phyloP scores from a whole-genome alignment of 1,140 invertebrate genomes.

The Pachyrhynchus sulphureomaculatus region DNA sequence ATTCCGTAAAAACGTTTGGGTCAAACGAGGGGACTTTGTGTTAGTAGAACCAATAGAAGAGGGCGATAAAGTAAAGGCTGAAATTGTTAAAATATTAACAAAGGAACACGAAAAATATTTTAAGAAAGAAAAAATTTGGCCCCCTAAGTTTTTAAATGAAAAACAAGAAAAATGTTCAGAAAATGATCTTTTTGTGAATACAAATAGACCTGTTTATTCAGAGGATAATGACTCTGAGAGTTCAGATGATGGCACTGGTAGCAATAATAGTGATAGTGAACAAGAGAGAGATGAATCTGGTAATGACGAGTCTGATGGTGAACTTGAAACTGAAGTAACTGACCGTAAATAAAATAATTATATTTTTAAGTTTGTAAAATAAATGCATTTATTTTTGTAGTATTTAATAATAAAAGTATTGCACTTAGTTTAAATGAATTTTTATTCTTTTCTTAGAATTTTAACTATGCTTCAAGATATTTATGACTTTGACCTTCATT shows the following conservation, averaged over 20 bases:
- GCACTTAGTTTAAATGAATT: no score
- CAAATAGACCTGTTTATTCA: conserved; percentile 26
- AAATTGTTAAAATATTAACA: conserved; percentile 81
- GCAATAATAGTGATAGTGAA: conserved; percentile 7
- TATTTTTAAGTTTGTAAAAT: not conserved
- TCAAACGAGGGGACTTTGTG: conserved; percentile 85
- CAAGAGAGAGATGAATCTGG: conserved; percentile 1
- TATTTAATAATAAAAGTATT: not conserved
- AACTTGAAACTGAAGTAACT: not conserved
- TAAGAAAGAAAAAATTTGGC: conserved; percentile 76
- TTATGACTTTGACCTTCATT: no score
- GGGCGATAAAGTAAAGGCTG: conserved; percentile 87
- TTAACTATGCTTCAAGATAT: no score
- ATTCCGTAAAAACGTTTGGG: conserved; percentile 87
- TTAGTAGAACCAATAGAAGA: conserved; percentile 85
- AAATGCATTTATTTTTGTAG: conserved; percentile 12
- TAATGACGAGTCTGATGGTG: not conserved
- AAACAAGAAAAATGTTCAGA: conserved; percentile 7
- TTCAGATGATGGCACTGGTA: conserved; percentile 5
- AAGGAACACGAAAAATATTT: conserved; percentile 82
- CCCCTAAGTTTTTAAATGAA: conserved; percentile 57
- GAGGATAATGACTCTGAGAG: conserved; percentile 30
- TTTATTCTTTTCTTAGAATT: no score
- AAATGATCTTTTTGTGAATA: conserved; percentile 34
- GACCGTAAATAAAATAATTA: not conserved